phyloP scores from a whole-genome alignment of 1,140 invertebrate species.

The Drosophila aff. region DNA sequence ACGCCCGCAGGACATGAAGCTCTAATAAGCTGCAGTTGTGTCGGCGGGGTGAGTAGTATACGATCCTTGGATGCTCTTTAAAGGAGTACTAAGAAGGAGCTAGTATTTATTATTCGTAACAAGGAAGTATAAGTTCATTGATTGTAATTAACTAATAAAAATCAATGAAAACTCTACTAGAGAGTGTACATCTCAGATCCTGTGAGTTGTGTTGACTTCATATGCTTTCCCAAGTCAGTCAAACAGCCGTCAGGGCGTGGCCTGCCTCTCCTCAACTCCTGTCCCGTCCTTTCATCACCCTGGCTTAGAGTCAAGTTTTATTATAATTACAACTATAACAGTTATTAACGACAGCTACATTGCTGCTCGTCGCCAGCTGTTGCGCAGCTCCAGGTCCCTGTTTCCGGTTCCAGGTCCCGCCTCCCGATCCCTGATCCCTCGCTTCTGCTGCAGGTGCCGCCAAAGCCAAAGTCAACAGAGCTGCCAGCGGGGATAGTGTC shows the following conservation, averaged over 20 bases:
- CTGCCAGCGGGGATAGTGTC: constrained; percentile 42
- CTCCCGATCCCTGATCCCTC: constrained; percentile 13
- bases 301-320: constrained; percentile 77
- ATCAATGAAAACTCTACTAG: background rate
- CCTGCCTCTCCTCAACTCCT: background rate
- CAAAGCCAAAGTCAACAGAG: constrained; percentile 68
- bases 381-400: constrained; percentile 30
- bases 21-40: constrained; percentile 16
- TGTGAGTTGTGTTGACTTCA: constrained; percentile 1
- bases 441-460: constrained; percentile 60
- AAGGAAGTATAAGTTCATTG: background rate
- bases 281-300: background rate
- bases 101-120: too few species aligned
- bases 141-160: background rate
- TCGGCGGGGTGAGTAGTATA: background rate
- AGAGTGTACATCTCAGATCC: background rate
- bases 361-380: constrained; percentile 53
- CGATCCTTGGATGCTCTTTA: background rate
- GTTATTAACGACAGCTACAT: constrained; percentile 72
- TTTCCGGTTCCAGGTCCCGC: background rate
- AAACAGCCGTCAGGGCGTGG: constrained; percentile 20
- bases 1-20: constrained; percentile 27
- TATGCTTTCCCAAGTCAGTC: constrained; percentile 36
- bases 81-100: background rate
- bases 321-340: constrained; percentile 84